These are phyloP conservation scores for Lepus europaeus DNA, from an alignment of 2,113 vertebrate genomes.

Conservation along the genomic window DNA sequence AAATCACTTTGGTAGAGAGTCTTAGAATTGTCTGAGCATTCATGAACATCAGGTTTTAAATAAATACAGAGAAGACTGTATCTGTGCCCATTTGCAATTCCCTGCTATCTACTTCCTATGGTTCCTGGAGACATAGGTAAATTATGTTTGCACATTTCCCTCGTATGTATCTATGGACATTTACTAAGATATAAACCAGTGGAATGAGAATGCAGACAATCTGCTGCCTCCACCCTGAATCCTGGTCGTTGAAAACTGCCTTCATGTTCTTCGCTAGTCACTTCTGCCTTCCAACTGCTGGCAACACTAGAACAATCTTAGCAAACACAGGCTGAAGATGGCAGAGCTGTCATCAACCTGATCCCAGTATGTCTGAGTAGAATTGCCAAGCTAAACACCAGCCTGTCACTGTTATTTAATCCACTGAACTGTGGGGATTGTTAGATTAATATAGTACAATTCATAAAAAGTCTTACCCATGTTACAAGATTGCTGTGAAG, in stretches of 20 bases:
- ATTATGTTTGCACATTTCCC: not conserved
- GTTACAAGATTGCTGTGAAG: not conserved
- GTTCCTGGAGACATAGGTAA: not conserved
- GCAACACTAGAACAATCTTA: not conserved
- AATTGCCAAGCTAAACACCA: not conserved
- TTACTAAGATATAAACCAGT: not conserved
- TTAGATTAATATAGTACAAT: not conserved
- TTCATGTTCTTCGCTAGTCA: not conserved
- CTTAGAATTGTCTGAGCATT: not conserved
- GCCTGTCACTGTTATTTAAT: not conserved
- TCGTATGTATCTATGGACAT: not conserved
- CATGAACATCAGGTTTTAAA: not conserved
- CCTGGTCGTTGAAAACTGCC: not conserved
- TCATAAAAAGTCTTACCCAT: not conserved
- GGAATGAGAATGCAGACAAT: not conserved
- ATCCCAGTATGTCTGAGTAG: not conserved
- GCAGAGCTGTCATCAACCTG: not conserved
- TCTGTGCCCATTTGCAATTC: not conserved
- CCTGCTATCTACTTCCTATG: not conserved
- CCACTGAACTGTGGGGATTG: not conserved
- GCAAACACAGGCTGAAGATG: not conserved
- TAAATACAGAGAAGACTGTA: conserved; percentile 8
- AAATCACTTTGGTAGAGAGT: not conserved
- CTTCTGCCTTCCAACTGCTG: not conserved
- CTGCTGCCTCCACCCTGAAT: not conserved